Conservation (phyloP, 2,888 invertebrate species). For the Rhamphomyia laevipes region DNA sequence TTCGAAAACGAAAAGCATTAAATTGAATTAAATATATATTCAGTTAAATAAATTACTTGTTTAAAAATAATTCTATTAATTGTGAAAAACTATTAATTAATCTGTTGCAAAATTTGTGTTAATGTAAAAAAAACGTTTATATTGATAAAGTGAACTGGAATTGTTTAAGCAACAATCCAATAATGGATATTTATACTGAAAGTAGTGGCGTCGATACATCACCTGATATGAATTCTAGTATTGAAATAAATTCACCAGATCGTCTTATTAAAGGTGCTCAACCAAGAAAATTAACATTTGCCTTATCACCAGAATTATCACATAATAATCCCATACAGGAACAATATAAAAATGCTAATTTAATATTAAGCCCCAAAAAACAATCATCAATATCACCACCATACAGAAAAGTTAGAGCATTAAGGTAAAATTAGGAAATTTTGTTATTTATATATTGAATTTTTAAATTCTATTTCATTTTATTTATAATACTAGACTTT, state of each 20-base stretch:
- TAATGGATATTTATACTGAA: slow-evolving; percentile 15
- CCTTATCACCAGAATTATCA: slow-evolving; percentile 23
- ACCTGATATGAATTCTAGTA: slow-evolving; percentile 19
- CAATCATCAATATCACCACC: slow-evolving; percentile 38
- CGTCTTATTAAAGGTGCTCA: slow-evolving; percentile 16
- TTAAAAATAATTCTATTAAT: too few relatives aligned
- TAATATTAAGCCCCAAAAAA: slow-evolving; percentile 13
- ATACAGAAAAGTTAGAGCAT: slow-evolving; percentile 47
- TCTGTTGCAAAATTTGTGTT: too few relatives aligned
- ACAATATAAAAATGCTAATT: slow-evolving; percentile 12
- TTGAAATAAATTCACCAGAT: slow-evolving; percentile 15
- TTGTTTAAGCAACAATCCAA: too few relatives aligned
- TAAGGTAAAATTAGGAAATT: slow-evolving; percentile 37
- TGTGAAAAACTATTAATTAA: too few relatives aligned
- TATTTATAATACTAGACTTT: slow-evolving; percentile 42
- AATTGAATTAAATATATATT: too few relatives aligned
- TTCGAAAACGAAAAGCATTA: too few relatives aligned
- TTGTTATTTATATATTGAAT: not conserved
- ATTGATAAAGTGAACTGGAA: too few relatives aligned
- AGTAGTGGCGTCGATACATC: slow-evolving; percentile 20
- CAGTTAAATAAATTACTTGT: too few relatives aligned
- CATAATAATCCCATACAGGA: slow-evolving; percentile 9
- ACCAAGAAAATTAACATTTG: slow-evolving; percentile 32
- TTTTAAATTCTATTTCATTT: not conserved
- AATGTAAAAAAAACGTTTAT: too few relatives aligned